These are phyloP conservation scores for Ptilonorhynchus violaceus DNA, from an alignment of 2,113 vertebrate genomes.

Conservation along the genomic window DNA sequence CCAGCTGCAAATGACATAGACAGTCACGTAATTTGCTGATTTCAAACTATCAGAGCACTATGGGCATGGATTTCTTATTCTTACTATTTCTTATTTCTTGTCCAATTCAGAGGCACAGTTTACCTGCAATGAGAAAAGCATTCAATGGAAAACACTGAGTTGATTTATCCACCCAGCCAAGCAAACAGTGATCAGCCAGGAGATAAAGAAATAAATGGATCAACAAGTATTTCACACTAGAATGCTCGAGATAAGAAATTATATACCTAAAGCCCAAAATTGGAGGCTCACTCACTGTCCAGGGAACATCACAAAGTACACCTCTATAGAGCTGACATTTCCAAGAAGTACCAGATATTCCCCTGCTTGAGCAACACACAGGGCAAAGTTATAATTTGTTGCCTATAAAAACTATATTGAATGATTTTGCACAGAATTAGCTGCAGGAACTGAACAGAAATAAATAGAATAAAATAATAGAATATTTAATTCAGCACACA, in stretches of 20 bases:
- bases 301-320: neutral
- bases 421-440: neutral
- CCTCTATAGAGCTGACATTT: neutral
- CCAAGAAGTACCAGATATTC: neutral
- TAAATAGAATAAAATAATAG: neutral
- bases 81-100: neutral
- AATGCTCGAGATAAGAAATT: neutral
- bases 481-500: neutral
- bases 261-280: neutral
- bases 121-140: neutral
- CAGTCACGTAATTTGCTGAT: accelerated
- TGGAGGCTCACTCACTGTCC: neutral
- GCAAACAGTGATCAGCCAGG: neutral
- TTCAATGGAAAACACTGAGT: neutral
- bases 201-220: neutral
- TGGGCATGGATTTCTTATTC: neutral
- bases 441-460: neutral
- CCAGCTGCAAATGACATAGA: neutral
- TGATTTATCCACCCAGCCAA: neutral
- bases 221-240: neutral
- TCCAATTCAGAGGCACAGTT: neutral
- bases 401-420: neutral
- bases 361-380: neutral
- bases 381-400: neutral
- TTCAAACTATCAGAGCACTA: neutral